Evolutionary conservation across 2,113 vertebrate genomes (phyloP).

Genomic region (Lasiurus borealis): DNA sequence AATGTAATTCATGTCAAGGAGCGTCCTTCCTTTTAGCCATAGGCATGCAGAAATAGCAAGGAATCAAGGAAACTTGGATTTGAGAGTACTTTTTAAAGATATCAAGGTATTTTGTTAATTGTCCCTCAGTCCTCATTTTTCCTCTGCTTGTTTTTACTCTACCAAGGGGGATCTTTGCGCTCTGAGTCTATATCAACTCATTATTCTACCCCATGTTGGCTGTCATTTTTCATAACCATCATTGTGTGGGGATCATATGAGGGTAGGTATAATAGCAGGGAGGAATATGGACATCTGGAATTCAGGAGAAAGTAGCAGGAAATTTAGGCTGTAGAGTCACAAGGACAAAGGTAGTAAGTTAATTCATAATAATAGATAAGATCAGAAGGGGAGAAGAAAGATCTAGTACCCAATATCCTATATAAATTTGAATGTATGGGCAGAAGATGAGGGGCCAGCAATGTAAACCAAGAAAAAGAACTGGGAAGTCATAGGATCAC

Average conservation of each 20-base stretch:
- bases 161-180: not conserved
- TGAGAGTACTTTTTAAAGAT: not conserved
- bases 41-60: not conserved
- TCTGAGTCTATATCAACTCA: not conserved
- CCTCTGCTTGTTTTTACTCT: not conserved
- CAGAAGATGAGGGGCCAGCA: not conserved
- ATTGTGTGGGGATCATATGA: not conserved
- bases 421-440: not conserved
- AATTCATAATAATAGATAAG: not conserved
- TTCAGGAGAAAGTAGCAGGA: not conserved
- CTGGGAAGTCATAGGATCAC: not conserved
- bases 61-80: conserved; percentile 2
- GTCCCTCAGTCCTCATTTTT: not conserved
- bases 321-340: not conserved
- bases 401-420: not conserved
- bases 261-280: not conserved
- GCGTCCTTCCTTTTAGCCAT: not conserved
- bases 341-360: not conserved
- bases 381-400: not conserved
- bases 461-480: not conserved
- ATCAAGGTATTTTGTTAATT: not conserved
- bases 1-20: not conserved
- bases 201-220: not conserved
- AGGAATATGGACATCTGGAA: not conserved
- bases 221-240: not conserved